phyloP scores from a whole-genome alignment of 2,888 invertebrate species.

The Bruchidius siliquastri region DNA sequence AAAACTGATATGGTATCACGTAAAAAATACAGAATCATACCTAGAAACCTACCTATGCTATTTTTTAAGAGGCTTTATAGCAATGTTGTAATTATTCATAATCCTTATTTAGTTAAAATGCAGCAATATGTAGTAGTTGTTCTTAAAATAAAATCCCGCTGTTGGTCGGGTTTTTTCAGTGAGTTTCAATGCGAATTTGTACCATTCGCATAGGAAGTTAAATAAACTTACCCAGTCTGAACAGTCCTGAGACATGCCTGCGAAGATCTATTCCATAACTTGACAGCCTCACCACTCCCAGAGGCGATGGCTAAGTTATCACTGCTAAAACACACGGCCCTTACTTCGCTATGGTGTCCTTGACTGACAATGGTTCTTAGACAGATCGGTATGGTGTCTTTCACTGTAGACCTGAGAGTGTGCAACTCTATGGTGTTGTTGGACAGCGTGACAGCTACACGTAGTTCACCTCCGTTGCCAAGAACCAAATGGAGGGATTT shows the following conservation, averaged over 20 bases:
- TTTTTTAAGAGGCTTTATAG: too few relatives aligned
- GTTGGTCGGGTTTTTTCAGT: too few relatives aligned
- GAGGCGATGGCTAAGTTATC: slow-evolving; percentile 85
- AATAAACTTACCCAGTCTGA: slow-evolving; percentile 40
- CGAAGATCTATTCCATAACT: slow-evolving; percentile 87
- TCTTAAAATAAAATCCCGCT: too few relatives aligned
- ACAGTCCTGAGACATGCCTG: slow-evolving; percentile 61
- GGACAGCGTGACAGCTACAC: slow-evolving; percentile 60
- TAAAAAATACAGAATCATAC: too few relatives aligned
- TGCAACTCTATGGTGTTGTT: slow-evolving; percentile 76
- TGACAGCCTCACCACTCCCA: slow-evolving; percentile 81
- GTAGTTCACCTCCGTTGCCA: slow-evolving; percentile 67
- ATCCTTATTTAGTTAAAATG: too few relatives aligned
- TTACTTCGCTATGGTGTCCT: slow-evolving; percentile 88
- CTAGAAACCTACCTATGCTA: too few relatives aligned
- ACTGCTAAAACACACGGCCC: slow-evolving; percentile 83
- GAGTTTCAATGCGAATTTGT: too few relatives aligned
- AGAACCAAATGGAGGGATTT: slow-evolving; percentile 67
- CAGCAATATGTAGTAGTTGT: too few relatives aligned
- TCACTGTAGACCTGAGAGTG: slow-evolving; percentile 51
- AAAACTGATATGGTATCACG: too few relatives aligned
- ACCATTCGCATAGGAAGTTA: too few relatives aligned
- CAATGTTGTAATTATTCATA: too few relatives aligned
- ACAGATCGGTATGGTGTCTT: slow-evolving; percentile 53
- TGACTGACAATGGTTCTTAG: slow-evolving; percentile 64